These are phyloP conservation scores for Tortrix viridana DNA, from an alignment of 2,888 invertebrate genomes.

Conservation along the genomic window DNA sequence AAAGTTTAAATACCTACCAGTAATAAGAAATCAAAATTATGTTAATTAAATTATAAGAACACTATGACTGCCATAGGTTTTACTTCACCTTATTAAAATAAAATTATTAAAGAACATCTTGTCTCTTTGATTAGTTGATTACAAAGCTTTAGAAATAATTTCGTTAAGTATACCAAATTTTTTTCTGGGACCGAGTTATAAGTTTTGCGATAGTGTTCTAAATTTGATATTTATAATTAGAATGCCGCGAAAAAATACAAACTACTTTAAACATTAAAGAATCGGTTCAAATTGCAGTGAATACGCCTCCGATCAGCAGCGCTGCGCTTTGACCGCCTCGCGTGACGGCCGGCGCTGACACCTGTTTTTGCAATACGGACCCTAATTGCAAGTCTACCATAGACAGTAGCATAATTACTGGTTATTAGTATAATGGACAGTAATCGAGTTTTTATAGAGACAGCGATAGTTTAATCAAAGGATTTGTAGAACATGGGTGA, in stretches of 20 bases:
- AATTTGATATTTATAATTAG: not conserved
- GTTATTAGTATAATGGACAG: conserved; percentile 23
- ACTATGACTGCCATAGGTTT: too few species aligned
- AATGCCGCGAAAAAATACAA: not conserved
- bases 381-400: conserved; percentile 23
- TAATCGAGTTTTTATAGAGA: conserved; percentile 17
- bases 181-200: not conserved
- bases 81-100: too few species aligned
- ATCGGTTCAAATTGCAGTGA: conserved; percentile 7
- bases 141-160: too few species aligned
- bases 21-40: not conserved
- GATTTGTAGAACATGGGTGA: conserved; percentile 10
- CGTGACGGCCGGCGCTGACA: conserved; percentile 30
- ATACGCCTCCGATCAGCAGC: conserved; percentile 3
- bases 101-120: too few species aligned
- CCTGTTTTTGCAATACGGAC: conserved; percentile 31
- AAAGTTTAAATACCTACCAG: too few species aligned
- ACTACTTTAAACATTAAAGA: not conserved
- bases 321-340: conserved; percentile 24
- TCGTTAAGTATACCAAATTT: too few species aligned
- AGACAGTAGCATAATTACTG: conserved; percentile 24
- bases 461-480: conserved; percentile 18
- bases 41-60: too few species aligned
- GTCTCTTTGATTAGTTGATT: too few species aligned
- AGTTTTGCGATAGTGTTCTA: not conserved